Evolutionary conservation across 2,888 invertebrate genomes (phyloP).

Genomic region (Chymomyza procnemis): DNA sequence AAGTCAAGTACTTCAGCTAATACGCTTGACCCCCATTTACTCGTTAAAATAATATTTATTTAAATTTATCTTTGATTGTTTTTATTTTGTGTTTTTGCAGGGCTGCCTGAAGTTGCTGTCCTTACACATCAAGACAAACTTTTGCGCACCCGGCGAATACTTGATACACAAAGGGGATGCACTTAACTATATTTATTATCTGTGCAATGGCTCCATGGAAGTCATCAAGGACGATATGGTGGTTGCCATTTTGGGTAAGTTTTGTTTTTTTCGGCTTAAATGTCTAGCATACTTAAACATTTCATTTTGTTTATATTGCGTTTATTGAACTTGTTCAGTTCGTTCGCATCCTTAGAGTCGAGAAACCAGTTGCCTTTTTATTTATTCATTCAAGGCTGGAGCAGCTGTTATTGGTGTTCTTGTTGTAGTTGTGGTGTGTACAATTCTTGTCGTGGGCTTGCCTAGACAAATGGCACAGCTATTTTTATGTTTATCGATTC

Average conservation of each 20-base stretch:
- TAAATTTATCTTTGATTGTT: constrained; percentile 4
- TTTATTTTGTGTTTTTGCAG: constrained; percentile 48
- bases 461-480: constrained; percentile 67
- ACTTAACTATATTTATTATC: constrained; percentile 94
- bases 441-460: constrained; percentile 20
- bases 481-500: constrained; percentile 72
- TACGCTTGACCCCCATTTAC: too few relatives aligned
- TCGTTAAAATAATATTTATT: constrained; percentile 36
- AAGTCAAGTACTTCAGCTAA: too few relatives aligned
- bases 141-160: constrained; percentile 97
- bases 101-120: constrained; percentile 95
- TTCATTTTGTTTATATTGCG: constrained; percentile 28
- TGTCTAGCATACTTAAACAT: neutral
- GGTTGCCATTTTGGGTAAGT: constrained; percentile 95
- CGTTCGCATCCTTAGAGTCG: constrained; percentile 48
- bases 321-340: constrained; percentile 64
- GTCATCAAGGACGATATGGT: constrained; percentile 98
- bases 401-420: neutral
- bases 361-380: constrained; percentile 38
- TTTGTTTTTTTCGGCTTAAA: constrained; percentile 32
- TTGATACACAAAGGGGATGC: constrained; percentile 96
- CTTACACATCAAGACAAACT: constrained; percentile 94
- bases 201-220: constrained; percentile 98
- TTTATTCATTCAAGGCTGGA: constrained; percentile 57
- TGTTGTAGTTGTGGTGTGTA: too few relatives aligned